Conservation (phyloP, 2,888 invertebrate genomes). For the Hyposoter dolosus region DNA sequence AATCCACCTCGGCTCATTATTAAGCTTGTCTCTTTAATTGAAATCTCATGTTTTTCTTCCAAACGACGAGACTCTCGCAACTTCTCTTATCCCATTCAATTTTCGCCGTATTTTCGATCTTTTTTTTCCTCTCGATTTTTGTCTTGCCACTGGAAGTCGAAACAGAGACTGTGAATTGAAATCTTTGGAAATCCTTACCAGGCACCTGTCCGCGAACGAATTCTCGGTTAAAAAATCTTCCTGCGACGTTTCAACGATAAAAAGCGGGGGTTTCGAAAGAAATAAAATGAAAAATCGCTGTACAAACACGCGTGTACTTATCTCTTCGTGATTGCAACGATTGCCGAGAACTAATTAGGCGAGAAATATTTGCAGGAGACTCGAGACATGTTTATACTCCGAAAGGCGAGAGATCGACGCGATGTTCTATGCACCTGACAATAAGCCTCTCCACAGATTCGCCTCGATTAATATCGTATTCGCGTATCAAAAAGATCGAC, state of each 20-base stretch:
- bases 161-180: slow-evolving; percentile 27
- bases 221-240: slow-evolving; percentile 78
- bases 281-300: slow-evolving; percentile 10
- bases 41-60: slow-evolving; percentile 87
- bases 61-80: slow-evolving; percentile 66
- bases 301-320: not conserved
- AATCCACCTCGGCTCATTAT: slow-evolving; percentile 86
- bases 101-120: slow-evolving; percentile 32
- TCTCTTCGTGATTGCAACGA: not conserved
- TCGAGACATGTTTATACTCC: slow-evolving; percentile 25
- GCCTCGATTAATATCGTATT: slow-evolving; percentile 34
- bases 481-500: slow-evolving; percentile 22
- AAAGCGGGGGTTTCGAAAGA: slow-evolving; percentile 43
- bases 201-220: slow-evolving; percentile 20
- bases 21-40: slow-evolving; percentile 87
- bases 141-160: slow-evolving; percentile 32
- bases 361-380: slow-evolving; percentile 25
- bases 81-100: slow-evolving; percentile 55
- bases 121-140: slow-evolving; percentile 11
- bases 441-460: not conserved
- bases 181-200: slow-evolving; percentile 17
- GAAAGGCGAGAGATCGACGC: slow-evolving; percentile 48
- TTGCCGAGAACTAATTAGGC: slow-evolving; percentile 55
- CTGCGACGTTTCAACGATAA: slow-evolving; percentile 78
- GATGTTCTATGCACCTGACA: slow-evolving; percentile 47